These are phyloP conservation scores for Dastarcus helophoroides DNA, from an alignment of 2,888 invertebrate species.

Conservation along the genomic window DNA sequence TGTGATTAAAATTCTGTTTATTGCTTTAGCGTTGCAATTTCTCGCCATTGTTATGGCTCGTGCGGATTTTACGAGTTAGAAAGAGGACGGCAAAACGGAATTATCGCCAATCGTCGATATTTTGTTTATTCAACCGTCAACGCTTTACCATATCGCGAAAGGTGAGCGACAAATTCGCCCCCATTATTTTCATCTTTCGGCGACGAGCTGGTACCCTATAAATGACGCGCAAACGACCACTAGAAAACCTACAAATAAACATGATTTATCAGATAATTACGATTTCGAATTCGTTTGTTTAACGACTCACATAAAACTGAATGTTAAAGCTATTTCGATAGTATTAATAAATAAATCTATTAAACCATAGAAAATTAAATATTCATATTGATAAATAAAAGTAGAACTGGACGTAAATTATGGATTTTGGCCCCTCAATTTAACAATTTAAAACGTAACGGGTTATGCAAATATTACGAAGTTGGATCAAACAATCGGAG, in stretches of 20 bases:
- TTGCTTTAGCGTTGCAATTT: conserved; percentile 30
- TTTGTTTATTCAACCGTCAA: conserved; percentile 36
- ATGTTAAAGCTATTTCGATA: neutral
- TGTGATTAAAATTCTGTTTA: conserved; percentile 39
- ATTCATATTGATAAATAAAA: conserved; percentile 1
- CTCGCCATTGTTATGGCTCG: conserved; percentile 30
- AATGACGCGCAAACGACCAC: conserved; percentile 1
- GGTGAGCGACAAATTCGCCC: no score
- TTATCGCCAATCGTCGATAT: conserved; percentile 37
- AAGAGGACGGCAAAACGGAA: conserved; percentile 35
- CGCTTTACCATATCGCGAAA: conserved; percentile 34
- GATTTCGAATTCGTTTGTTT: conserved; percentile 14
- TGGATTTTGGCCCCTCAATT: no score
- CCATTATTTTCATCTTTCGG: no score
- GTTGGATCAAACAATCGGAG: no score
- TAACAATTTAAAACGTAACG: no score
- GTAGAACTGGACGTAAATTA: no score
- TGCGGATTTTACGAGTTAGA: conserved; percentile 32
- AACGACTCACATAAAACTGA: neutral
- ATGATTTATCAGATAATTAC: conserved; percentile 16
- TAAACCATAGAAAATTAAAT: neutral
- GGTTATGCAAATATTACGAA: no score
- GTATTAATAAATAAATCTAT: neutral
- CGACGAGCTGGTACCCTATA: neutral
- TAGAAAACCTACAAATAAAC: conserved; percentile 15